Evolutionary conservation across 1,140 invertebrate genomes (phyloP).

Genomic region (Drosophila burlai): DNA sequence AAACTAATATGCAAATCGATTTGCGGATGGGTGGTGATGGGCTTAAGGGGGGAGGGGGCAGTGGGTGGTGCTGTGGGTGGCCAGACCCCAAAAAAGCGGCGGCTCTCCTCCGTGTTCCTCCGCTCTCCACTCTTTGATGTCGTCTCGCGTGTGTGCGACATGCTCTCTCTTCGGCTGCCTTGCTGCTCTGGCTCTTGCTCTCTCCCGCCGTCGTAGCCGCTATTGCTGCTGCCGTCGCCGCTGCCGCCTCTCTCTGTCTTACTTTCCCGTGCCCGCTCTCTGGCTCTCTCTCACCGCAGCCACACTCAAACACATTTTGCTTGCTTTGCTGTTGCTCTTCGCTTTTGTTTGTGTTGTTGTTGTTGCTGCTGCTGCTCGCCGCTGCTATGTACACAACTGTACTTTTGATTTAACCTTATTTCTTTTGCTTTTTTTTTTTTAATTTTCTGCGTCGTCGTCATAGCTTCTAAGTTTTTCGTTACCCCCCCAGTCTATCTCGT

Average conservation of each 20-base stretch:
- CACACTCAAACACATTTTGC: conserved; percentile 81
- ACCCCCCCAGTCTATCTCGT: conserved; percentile 3
- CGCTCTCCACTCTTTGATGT: conserved; percentile 61
- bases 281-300: conserved; percentile 68
- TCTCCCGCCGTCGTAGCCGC: conserved; percentile 38
- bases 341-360: conserved; percentile 74
- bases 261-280: conserved; percentile 46
- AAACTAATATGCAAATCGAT: conserved; percentile 72
- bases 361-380: conserved; percentile 69
- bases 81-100: conserved; percentile 56
- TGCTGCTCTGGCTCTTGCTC: conserved; percentile 43
- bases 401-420: conserved; percentile 84
- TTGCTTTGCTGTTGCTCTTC: conserved; percentile 64
- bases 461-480: conserved; percentile 37
- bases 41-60: neutral
- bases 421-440: conserved; percentile 76
- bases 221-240: conserved; percentile 13
- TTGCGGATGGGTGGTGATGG: conserved; percentile 28
- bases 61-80: conserved; percentile 55
- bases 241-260: conserved; percentile 29
- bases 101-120: conserved; percentile 29
- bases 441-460: conserved; percentile 47
- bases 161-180: conserved; percentile 70
- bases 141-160: conserved; percentile 76
- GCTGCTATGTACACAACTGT: conserved; percentile 82